A percentile compares a stretch with the other conserved stretches of the same genome.
These are phyloP conservation scores for Protaetia brevitarsis DNA, from an alignment of 1,140 invertebrate genomes.

Conservation along the genomic window DNA sequence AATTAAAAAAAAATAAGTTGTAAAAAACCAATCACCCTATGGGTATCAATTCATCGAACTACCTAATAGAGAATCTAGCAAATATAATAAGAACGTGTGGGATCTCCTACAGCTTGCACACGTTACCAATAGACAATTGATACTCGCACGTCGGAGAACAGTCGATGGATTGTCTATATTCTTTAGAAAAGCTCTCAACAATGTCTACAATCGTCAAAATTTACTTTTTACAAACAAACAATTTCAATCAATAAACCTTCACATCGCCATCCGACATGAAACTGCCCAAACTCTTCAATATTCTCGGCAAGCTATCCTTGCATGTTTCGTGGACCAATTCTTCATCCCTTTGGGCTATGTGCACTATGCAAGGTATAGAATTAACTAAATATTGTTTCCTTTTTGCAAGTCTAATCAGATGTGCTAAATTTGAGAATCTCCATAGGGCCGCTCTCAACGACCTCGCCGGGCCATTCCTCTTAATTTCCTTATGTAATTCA, in stretches of 20 bases:
- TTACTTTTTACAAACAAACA: too few species aligned
- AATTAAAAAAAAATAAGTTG: conserved; percentile 20
- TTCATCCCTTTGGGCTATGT: conserved; percentile 65
- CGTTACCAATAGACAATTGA: conserved; percentile 41
- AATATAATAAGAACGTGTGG: conserved; percentile 40
- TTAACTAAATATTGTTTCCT: conserved; percentile 74
- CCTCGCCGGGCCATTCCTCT: conserved; percentile 69
- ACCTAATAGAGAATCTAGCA: conserved; percentile 45
- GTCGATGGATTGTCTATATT: conserved; percentile 44
- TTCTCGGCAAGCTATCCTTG: conserved; percentile 62
- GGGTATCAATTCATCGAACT: background rate
- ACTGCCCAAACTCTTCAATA: conserved; percentile 66
- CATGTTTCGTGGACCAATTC: conserved; percentile 74
- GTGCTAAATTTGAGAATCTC: conserved; percentile 72
- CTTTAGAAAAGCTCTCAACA: conserved; percentile 44
- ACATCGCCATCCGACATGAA: conserved; percentile 75
- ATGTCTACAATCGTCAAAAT: conserved; percentile 40
- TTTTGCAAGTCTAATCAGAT: conserved; percentile 68
- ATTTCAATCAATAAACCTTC: too few species aligned
- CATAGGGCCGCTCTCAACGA: conserved; percentile 68
- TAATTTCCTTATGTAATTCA: conserved; percentile 77
- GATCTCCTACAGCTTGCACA: conserved; percentile 44
- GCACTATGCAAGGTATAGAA: conserved; percentile 66
- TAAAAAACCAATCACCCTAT: background rate
- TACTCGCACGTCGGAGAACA: conserved; percentile 41